Evolutionary conservation across 2,113 vertebrate species (phyloP).

Genomic region (Murina feae): DNA sequence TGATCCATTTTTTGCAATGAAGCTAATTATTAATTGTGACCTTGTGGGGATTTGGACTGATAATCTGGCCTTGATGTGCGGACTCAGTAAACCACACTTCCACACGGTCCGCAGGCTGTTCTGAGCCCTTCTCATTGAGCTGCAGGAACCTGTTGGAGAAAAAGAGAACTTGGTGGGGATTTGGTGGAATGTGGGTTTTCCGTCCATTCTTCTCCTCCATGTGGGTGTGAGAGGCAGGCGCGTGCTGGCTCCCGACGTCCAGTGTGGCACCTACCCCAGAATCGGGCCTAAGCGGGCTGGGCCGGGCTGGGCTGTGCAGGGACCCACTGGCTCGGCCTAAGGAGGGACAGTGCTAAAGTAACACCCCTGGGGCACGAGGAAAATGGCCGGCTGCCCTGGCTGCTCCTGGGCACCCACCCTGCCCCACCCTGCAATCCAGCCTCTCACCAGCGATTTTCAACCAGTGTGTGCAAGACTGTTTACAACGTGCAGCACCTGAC

Average conservation of each 20-base stretch:
- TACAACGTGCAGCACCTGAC: too few relatives aligned
- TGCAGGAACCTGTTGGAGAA: neutral
- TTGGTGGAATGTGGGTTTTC: neutral
- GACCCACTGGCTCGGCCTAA: accelerated
- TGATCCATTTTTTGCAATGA: neutral
- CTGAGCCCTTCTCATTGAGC: neutral
- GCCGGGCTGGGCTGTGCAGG: accelerated
- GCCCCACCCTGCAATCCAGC: neutral
- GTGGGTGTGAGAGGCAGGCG: neutral
- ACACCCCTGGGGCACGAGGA: neutral
- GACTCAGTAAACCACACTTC: neutral
- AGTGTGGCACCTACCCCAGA: accelerated
- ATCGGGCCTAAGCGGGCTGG: neutral
- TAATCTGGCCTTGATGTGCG: neutral
- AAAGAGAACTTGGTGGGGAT: neutral
- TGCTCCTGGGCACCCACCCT: neutral
- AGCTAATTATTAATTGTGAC: neutral
- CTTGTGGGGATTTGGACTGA: neutral
- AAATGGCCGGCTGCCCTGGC: too few relatives aligned
- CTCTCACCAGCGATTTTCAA: too few relatives aligned
- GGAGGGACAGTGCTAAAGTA: accelerated
- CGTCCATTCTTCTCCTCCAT: neutral
- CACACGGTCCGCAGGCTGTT: neutral
- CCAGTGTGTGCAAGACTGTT: too few relatives aligned
- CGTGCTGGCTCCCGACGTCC: accelerated